Evolutionary conservation across 2,888 invertebrate genomes (phyloP).

Genomic region (Thereva nobilitata): DNA sequence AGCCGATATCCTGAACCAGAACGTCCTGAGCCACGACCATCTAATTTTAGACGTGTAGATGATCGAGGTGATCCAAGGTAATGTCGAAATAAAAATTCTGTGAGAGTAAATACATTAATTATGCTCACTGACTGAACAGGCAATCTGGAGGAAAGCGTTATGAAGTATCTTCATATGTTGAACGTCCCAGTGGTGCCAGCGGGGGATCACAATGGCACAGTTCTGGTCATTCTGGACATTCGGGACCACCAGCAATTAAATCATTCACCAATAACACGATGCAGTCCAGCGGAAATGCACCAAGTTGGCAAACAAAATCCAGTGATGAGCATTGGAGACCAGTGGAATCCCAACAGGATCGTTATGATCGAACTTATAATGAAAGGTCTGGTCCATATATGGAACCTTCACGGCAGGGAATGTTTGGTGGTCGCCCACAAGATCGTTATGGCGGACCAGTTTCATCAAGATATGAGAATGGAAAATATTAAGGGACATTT

Average conservation of each 20-base stretch:
- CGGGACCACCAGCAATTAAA: constrained; percentile 49
- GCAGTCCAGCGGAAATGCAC: constrained; percentile 49
- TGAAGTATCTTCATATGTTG: constrained; percentile 48
- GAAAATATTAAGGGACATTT: constrained; percentile 25
- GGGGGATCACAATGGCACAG: constrained; percentile 43
- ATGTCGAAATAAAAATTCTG: background rate
- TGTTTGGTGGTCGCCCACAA: constrained; percentile 52
- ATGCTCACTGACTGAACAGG: too few species aligned
- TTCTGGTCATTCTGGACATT: constrained; percentile 42
- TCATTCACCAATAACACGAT: constrained; percentile 54
- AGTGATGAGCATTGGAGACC: constrained; percentile 52
- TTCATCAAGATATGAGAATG: constrained; percentile 53
- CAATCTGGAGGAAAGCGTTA: constrained; percentile 51
- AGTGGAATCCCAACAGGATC: constrained; percentile 52
- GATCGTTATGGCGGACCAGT: constrained; percentile 55
- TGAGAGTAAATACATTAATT: background rate
- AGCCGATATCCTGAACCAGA: constrained; percentile 37
- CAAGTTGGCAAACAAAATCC: constrained; percentile 52
- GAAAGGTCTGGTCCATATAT: constrained; percentile 54
- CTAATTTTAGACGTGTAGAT: constrained; percentile 39
- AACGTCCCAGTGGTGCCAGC: constrained; percentile 46
- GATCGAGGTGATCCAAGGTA: constrained; percentile 35
- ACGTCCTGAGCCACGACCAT: constrained; percentile 36
- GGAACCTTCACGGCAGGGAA: constrained; percentile 47
- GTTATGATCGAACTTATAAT: constrained; percentile 58